Evolutionary conservation across 2,888 invertebrate genomes (phyloP), one percentile per base, ranked within the genome.

Genomic region (Neoscelio sp.): DNA sequence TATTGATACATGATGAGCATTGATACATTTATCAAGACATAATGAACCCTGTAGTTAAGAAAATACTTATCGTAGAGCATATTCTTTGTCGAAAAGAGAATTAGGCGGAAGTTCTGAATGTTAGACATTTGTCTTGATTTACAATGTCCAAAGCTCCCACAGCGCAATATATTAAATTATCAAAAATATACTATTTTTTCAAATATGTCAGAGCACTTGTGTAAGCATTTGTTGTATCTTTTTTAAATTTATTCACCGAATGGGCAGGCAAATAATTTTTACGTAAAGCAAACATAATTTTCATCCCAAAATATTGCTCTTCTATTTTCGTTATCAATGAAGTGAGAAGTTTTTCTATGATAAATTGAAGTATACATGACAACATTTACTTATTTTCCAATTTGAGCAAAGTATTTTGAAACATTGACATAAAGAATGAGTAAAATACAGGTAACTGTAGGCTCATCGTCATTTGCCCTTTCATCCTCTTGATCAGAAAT

Each of bases 171-270:
- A 38, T n/a, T 12, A 42, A 58, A 42, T 40, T 7, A 2, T 5
- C 15, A 33, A 52, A 52, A 18, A 18, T 8, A 12, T 52, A 52
- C 52, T 35, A 52, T 20, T 52, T 52, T 35, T 35, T 10, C 28
- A 52, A 35, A 33, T 35, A 35, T 2, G 17, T 2, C 17, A 52
- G 33, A 18, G 50, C 30, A 30, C n/a, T 30, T 50, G 30, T 8
- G 13, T 50, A 50, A 3, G 33, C 50, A 13, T 13, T 15, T n/a
- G 33, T 15, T 15, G 50, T 13, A n/a, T 35, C 35, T 35, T 52
- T 52, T 28, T 30, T 17, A 7, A 48, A 48, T 12, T 17, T 6
- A 8, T 48, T 3, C 1, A 23, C n/a, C 2, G 8, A 23, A 48
- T 10, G 10, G 0, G 23, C 13, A 4, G 26, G 26, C 26, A 46